phyloP scores from a whole-genome alignment of 2,113 vertebrate genomes.

The Lontra canadensis region DNA sequence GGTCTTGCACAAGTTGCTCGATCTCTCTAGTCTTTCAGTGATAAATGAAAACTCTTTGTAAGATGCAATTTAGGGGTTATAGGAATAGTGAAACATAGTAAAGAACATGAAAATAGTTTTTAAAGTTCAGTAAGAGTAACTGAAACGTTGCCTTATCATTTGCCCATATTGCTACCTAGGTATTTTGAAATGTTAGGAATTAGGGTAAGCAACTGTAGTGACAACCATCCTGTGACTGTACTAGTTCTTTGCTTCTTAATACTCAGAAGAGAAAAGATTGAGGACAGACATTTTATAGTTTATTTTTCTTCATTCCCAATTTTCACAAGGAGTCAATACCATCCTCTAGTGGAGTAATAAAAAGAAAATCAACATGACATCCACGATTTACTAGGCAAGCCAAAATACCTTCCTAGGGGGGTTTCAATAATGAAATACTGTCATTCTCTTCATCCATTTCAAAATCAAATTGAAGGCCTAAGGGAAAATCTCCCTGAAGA shows the following conservation, averaged over 20 bases:
- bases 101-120: background rate
- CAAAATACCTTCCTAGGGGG: conserved; percentile 49
- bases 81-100: background rate
- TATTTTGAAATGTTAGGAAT: background rate
- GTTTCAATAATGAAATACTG: conserved; percentile 63
- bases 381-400: conserved; percentile 58
- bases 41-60: background rate
- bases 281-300: background rate
- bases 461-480: conserved; percentile 69
- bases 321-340: conserved; percentile 51
- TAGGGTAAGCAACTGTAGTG: background rate
- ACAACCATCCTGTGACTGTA: background rate
- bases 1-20: background rate
- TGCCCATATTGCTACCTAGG: background rate
- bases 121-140: background rate
- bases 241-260: background rate
- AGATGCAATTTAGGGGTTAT: too few relatives aligned
- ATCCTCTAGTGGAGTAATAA: conserved; percentile 51
- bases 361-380: conserved; percentile 64
- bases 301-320: background rate
- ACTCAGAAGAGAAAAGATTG: background rate
- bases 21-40: background rate
- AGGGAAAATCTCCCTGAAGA: conserved; percentile 55
- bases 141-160: background rate
- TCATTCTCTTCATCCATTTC: conserved; percentile 60